These are phyloP conservation scores for Speoplatyrhinus poulsoni DNA, from an alignment of 2,113 vertebrate genomes.

Conservation along the genomic window DNA sequence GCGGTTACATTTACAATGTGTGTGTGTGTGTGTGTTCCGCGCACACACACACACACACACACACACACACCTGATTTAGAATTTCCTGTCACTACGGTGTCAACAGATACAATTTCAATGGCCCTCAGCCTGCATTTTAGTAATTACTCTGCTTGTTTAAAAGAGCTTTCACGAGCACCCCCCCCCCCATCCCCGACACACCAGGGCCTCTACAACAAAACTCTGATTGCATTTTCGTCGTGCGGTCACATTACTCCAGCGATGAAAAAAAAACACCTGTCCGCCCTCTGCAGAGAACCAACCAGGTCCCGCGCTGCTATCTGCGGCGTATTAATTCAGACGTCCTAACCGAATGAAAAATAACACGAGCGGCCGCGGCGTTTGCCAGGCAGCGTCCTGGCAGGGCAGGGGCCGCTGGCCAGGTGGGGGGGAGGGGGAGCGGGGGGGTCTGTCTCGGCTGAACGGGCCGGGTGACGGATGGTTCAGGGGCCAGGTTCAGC, in stretches of 20 bases:
- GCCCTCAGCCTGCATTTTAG: constrained; percentile 50
- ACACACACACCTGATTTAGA: constrained; percentile 17
- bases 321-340: constrained; percentile 28
- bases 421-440: not conserved
- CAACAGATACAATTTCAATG: constrained; percentile 39
- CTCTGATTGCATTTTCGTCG: constrained; percentile 24
- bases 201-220: constrained; percentile 38
- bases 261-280: constrained; percentile 42
- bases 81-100: constrained; percentile 26
- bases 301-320: not conserved
- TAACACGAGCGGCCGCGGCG: constrained; percentile 12
- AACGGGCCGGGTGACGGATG: constrained; percentile 39
- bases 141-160: constrained; percentile 50
- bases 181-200: constrained; percentile 19
- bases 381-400: constrained; percentile 10
- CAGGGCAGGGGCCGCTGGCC: too few relatives aligned
- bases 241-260: constrained; percentile 15
- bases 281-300: not conserved
- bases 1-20: too few relatives aligned
- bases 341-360: constrained; percentile 7
- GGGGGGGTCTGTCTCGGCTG: constrained; percentile 4
- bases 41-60: constrained; percentile 17
- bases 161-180: constrained; percentile 28
- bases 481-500: constrained; percentile 56
- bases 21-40: too few relatives aligned